Conservation (phyloP, 2,888 invertebrate genomes). For the Idaea aversata region DNA sequence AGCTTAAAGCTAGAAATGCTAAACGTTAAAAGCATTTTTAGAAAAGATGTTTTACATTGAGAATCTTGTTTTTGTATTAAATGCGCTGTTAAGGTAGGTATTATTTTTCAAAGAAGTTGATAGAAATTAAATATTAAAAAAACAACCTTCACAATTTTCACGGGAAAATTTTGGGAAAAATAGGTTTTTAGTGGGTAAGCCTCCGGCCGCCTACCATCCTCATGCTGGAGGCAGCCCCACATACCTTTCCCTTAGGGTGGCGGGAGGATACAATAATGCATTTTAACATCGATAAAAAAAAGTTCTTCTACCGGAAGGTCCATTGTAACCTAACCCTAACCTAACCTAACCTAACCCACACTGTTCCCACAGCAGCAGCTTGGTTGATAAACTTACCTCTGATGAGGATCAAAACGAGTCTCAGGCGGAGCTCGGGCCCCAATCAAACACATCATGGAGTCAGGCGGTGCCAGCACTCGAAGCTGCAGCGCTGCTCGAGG, state of each 20-base stretch:
- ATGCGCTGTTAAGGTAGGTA: background rate
- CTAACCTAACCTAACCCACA: too few relatives aligned
- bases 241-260: too few relatives aligned
- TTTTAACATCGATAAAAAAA: too few relatives aligned
- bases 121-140: background rate
- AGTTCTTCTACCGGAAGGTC: too few relatives aligned
- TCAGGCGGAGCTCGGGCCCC: constrained; percentile 81
- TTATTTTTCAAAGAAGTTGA: background rate
- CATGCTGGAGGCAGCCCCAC: too few relatives aligned
- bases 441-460: constrained; percentile 82
- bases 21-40: background rate
- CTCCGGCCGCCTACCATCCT: too few relatives aligned
- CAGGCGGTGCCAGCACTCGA: constrained; percentile 81
- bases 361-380: too few relatives aligned
- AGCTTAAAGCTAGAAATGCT: background rate
- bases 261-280: too few relatives aligned
- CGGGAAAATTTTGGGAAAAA: too few relatives aligned
- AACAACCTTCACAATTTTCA: too few relatives aligned
- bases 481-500: constrained; percentile 81
- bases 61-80: background rate
- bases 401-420: constrained; percentile 69
- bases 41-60: background rate
- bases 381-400: constrained; percentile 45
- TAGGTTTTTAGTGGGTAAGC: too few relatives aligned
- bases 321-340: too few relatives aligned